phyloP scores from a whole-genome alignment of 2,888 invertebrate species.

The Coecobrya sp. region DNA sequence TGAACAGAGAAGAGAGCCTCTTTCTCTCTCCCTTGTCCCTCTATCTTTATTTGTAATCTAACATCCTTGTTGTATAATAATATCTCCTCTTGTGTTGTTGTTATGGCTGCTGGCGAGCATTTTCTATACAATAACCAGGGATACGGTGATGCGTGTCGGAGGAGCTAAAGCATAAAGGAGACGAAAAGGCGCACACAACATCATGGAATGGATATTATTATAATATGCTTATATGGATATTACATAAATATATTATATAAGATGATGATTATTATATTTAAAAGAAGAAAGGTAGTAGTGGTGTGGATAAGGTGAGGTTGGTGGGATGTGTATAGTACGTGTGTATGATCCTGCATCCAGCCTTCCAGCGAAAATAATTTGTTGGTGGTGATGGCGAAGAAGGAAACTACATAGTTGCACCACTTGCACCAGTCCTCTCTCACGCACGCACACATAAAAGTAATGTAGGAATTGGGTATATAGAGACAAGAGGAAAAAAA shows the following conservation, averaged over 20 bases:
- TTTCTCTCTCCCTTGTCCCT: conserved; percentile 36
- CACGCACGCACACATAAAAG: neutral
- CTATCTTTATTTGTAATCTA: conserved; percentile 76
- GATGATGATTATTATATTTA: neutral
- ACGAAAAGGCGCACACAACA: conserved; percentile 56
- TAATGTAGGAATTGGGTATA: neutral
- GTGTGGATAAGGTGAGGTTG: neutral
- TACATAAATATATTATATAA: neutral
- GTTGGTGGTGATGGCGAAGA: neutral
- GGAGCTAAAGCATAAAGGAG: conserved; percentile 75
- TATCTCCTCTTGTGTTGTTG: neutral
- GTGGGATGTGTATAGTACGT: conserved; percentile 59
- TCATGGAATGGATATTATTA: conserved; percentile 17
- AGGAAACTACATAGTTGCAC: conserved; percentile 16
- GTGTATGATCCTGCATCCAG: conserved; percentile 28
- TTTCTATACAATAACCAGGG: neutral
- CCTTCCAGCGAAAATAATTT: conserved; percentile 39
- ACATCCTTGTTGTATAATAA: conserved; percentile 64
- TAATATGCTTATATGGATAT: conserved; percentile 28
- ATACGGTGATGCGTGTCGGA: conserved; percentile 80
- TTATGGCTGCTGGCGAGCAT: conserved; percentile 56
- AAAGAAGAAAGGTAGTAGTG: conserved; percentile 21
- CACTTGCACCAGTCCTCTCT: conserved; percentile 33
- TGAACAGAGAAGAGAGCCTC: conserved; percentile 11
- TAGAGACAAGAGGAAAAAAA: conserved; percentile 40